These are phyloP conservation scores for Nyleta sp. DNA, from an alignment of 2,888 invertebrate genomes.

Conservation along the genomic window DNA sequence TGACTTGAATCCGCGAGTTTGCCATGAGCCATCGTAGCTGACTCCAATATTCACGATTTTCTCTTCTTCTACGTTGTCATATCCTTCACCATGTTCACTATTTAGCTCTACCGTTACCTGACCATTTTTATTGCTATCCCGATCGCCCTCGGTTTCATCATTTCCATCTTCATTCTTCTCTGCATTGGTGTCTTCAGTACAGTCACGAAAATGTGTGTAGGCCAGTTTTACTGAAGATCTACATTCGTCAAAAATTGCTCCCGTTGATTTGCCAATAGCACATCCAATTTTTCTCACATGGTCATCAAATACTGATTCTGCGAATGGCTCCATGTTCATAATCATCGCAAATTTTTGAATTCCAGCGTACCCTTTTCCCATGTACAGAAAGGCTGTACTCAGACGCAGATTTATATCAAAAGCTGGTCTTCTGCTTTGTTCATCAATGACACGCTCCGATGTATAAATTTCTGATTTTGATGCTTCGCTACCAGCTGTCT, in stretches of 20 bases:
- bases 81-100: too few relatives aligned
- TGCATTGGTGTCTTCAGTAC: neutral
- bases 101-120: too few relatives aligned
- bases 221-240: neutral
- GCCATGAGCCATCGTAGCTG: too few relatives aligned
- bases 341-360: conserved; percentile 31
- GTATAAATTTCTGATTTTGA: conserved; percentile 22
- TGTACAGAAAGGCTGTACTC: conserved; percentile 21
- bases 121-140: too few relatives aligned
- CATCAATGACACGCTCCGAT: conserved; percentile 12
- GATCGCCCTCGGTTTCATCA: neutral
- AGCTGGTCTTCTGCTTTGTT: conserved; percentile 2
- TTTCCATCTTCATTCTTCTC: neutral
- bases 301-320: neutral
- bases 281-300: conserved; percentile 2
- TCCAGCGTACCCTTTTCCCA: conserved; percentile 22
- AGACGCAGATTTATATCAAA: conserved; percentile 47
- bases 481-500: conserved; percentile 3
- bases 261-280: neutral
- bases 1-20: too few relatives aligned
- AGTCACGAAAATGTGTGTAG: neutral
- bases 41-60: too few relatives aligned
- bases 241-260: neutral
- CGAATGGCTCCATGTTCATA: conserved; percentile 5
- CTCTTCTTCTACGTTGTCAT: too few relatives aligned